These are phyloP conservation scores for Leptosomus discolor DNA, from an alignment of 2,113 vertebrate species.

Conservation along the genomic window DNA sequence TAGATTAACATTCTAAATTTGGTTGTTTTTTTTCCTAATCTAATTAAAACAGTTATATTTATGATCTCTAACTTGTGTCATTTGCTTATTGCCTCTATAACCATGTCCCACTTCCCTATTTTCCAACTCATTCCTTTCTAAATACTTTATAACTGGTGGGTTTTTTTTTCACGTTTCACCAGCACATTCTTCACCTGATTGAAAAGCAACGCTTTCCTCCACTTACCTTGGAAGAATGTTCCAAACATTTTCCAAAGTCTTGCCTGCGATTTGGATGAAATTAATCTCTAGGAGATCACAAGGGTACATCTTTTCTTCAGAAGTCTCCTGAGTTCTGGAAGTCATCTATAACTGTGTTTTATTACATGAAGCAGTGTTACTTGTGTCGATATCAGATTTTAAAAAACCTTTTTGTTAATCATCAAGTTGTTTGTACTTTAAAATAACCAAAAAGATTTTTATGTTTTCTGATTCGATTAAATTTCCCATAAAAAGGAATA, in stretches of 20 bases:
- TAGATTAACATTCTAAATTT: not conserved
- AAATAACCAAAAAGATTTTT: not conserved
- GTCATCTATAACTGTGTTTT: not conserved
- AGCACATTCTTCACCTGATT: not conserved
- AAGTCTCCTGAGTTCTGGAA: not conserved
- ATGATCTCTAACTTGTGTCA: not conserved
- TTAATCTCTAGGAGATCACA: not conserved
- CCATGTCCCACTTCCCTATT: not conserved
- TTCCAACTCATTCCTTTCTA: not conserved
- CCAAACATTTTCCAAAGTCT: not conserved
- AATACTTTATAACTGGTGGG: accelerated
- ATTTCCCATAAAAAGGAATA: not conserved
- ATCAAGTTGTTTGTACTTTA: not conserved
- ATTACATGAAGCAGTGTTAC: not conserved
- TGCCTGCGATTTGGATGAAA: not conserved
- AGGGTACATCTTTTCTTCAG: not conserved
- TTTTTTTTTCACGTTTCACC: not conserved
- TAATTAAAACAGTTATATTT: not conserved
- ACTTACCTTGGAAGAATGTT: not conserved
- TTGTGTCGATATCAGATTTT: not conserved
- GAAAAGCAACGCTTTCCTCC: accelerated
- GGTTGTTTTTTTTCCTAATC: not conserved
- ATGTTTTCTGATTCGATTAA: not conserved
- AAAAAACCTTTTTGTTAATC: not conserved
- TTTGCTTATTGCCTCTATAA: not conserved